Evolutionary conservation across 2,113 vertebrate species (phyloP).

Genomic region (Microcebus tavaratra): DNA sequence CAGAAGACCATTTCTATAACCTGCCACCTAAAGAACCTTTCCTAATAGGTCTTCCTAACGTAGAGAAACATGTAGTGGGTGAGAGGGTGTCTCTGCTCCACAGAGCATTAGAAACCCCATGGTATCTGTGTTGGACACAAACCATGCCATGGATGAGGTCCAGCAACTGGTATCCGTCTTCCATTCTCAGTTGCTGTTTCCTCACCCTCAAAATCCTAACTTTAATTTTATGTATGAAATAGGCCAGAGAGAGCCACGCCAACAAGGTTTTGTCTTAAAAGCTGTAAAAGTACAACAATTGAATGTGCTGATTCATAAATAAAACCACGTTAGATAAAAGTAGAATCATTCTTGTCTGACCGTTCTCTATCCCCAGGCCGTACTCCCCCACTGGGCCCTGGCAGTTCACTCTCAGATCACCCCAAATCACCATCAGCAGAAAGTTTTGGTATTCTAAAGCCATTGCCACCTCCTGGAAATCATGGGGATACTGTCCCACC

Average conservation of each 20-base stretch:
- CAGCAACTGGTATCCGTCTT: rapidly evolving
- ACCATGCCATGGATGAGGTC: rapidly evolving
- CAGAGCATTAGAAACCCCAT: not conserved
- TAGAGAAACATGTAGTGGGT: rapidly evolving
- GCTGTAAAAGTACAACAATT: not conserved
- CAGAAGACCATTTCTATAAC: not conserved
- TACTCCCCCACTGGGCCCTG: not conserved
- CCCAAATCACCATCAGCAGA: no score
- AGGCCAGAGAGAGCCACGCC: not conserved
- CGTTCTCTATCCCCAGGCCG: not conserved
- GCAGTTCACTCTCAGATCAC: not conserved
- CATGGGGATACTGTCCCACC: not conserved
- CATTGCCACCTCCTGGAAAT: not conserved
- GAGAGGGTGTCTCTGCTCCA: not conserved
- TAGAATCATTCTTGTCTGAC: not conserved
- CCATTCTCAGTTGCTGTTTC: rapidly evolving
- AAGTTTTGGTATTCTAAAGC: not conserved
- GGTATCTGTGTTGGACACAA: rapidly evolving
- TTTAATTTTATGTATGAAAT: no score
- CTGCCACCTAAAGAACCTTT: not conserved
- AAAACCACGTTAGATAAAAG: not conserved
- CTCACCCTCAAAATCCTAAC: not conserved
- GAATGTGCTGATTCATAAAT: not conserved
- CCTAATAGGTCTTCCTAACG: not conserved
- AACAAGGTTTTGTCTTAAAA: not conserved